Conservation (phyloP, 2,888 invertebrate species). For the Andrena praecox region DNA sequence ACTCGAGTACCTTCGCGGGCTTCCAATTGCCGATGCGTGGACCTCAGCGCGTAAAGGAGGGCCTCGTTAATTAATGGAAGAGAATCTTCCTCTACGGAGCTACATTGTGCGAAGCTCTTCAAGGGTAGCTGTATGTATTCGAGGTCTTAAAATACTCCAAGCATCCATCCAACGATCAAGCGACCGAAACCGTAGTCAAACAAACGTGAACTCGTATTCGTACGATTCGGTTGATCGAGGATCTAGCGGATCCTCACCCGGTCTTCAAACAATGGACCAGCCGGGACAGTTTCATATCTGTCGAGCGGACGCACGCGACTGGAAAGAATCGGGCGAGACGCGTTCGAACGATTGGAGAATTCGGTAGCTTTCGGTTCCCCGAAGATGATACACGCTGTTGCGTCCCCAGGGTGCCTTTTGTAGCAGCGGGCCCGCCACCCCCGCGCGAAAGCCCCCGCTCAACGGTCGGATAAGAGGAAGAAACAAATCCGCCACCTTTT, state of each 20-base stretch:
- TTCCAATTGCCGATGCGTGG: neutral
- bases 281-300: slow-evolving; percentile 34
- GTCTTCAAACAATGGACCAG: slow-evolving; percentile 32
- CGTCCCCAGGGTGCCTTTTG: slow-evolving; percentile 64
- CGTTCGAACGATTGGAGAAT: slow-evolving; percentile 59
- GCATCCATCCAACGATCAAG: too few relatives aligned
- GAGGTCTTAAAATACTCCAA: neutral
- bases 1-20: slow-evolving; percentile 9
- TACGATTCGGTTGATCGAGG: neutral
- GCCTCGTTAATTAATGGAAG: neutral
- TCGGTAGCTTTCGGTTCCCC: slow-evolving; percentile 59
- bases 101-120: neutral
- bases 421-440: slow-evolving; percentile 56
- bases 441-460: slow-evolving; percentile 61
- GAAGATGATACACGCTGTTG: slow-evolving; percentile 66
- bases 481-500: slow-evolving; percentile 82
- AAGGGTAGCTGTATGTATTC: neutral
- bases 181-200: too few relatives aligned
- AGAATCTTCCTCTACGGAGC: neutral
- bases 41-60: neutral
- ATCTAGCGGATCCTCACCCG: slow-evolving; percentile 1
- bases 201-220: too few relatives aligned
- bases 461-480: slow-evolving; percentile 76
- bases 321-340: slow-evolving; percentile 51
- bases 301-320: slow-evolving; percentile 23